Percentiles rank a stretch among this genome's conserved stretches.
These are phyloP conservation scores for Agrilus planipennis DNA, from an alignment of 1,140 invertebrate species.

Conservation along the genomic window DNA sequence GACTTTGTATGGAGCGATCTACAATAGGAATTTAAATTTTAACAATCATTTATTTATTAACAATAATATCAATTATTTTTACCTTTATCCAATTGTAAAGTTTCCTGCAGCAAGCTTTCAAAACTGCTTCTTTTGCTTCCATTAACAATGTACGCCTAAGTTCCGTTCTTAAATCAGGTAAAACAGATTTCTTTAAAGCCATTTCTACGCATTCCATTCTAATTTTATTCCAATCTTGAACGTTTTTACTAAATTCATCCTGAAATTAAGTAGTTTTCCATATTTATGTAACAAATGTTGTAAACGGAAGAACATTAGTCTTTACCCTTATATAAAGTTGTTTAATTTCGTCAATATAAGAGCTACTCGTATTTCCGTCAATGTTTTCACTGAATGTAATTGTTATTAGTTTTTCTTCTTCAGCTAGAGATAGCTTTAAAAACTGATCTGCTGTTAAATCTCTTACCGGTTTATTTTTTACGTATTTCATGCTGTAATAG, in stretches of 20 bases:
- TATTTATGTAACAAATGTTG: background rate
- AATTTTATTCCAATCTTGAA: conserved; percentile 92
- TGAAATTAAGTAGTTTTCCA: conserved; percentile 35
- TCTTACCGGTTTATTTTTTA: conserved; percentile 88
- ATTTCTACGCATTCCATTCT: conserved; percentile 78
- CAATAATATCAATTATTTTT: conserved; percentile 8
- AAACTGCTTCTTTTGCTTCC: conserved; percentile 84
- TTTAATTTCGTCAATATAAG: conserved; percentile 85
- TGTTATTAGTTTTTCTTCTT: conserved; percentile 75
- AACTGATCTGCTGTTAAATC: conserved; percentile 87
- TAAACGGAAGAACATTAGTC: background rate
- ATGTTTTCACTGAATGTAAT: conserved; percentile 63
- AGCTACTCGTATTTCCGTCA: conserved; percentile 60
- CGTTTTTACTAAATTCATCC: conserved; percentile 93
- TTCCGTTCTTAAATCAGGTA: conserved; percentile 84
- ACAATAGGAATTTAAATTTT: conserved; percentile 1
- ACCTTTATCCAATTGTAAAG: conserved; percentile 85
- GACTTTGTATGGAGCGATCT: conserved; percentile 70
- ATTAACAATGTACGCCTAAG: conserved; percentile 63
- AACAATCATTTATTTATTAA: conserved; percentile 6
- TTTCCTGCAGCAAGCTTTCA: conserved; percentile 71
- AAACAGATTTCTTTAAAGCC: conserved; percentile 77
- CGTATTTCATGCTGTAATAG: conserved; percentile 75
- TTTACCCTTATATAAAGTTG: conserved; percentile 56
- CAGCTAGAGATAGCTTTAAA: conserved; percentile 69